Percentiles rank a stretch among this genome's conserved stretches.
These are phyloP conservation scores for Apeltes quadracus DNA, from an alignment of 2,113 vertebrate genomes.

Conservation along the genomic window DNA sequence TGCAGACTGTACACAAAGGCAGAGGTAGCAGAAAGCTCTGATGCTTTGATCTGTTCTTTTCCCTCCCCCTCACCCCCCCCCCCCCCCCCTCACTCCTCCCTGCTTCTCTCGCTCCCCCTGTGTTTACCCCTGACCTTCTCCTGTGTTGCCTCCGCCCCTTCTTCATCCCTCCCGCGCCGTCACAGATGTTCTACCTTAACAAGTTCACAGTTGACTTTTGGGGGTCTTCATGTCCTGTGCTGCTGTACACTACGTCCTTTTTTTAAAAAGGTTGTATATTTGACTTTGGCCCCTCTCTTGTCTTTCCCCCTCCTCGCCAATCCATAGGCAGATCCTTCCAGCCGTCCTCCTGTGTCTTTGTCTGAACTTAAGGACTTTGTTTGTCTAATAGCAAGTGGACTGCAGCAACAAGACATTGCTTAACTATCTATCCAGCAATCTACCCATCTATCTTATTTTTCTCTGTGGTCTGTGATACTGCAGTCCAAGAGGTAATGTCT, in stretches of 20 bases:
- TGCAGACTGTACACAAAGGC: slow-evolving; percentile 39
- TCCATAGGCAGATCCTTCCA: slow-evolving; percentile 4
- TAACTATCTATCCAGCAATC: not conserved
- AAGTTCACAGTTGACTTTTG: slow-evolving; percentile 65
- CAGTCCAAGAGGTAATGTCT: slow-evolving; percentile 35
- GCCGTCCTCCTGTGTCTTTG: not conserved
- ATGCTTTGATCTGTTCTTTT: slow-evolving; percentile 71
- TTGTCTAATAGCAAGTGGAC: not conserved
- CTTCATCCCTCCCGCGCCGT: slow-evolving; percentile 18
- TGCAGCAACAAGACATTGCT: not conserved
- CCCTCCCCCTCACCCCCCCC: slow-evolving; percentile 40
- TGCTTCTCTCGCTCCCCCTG: slow-evolving; percentile 37
- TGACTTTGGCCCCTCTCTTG: slow-evolving; percentile 4
- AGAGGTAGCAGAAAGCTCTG: slow-evolving; percentile 65
- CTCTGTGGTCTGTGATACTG: slow-evolving; percentile 9
- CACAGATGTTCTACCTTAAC: slow-evolving; percentile 72
- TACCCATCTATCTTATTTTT: slow-evolving; percentile 1
- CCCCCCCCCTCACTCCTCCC: slow-evolving; percentile 23
- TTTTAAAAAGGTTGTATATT: slow-evolving; percentile 59
- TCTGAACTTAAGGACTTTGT: slow-evolving; percentile 24
- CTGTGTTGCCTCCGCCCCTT: slow-evolving; percentile 5
- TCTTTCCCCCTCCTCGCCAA: not conserved
- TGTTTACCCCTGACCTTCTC: slow-evolving; percentile 65
- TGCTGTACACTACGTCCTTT: slow-evolving; percentile 65
- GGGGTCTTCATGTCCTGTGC: slow-evolving; percentile 52